Base-by-base conservation (phyloP, 2,797 vertebrate genomes). In the Typhlichthys subterraneus region DNA sequence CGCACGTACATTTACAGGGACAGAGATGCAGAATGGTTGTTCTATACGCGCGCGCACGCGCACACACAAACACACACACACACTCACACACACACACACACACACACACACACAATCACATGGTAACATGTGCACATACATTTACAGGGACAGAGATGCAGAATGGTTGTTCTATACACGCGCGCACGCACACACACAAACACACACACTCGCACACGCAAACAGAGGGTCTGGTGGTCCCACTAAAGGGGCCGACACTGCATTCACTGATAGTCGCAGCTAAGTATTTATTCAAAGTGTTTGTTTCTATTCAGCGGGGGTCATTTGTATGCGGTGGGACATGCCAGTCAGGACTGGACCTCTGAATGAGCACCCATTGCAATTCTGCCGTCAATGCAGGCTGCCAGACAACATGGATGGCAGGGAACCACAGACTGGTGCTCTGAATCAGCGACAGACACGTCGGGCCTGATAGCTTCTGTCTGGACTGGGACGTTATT, bases 251-350 rank as follows among this genome's bases (percentile, higher is more conserved):
- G 53, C 61, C 70, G 52, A 15, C 69, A 54, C 53, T 15, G 73
- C 70, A 70, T 72, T 77, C 64, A 61, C 69, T 63, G 71, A 80
- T 72, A 74, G 77, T 83, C 63, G 81, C 77, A 58, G 84, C 80
- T 79, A 79, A 88, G 83, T 89, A 77, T 87, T 88, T 87, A 84
- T 79, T 79, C 82, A 47, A 70, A 88, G 87, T 84, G 86, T 90
- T 87, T 85, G 81, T 84, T 84, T 86, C 89, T 72, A 88, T 92
- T 92, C 89, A 90, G 84, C 38, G 50, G 58, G 10, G 81, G 78
- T 92, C 86, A 92, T 93, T 91, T 90, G 91, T 91, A 91, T 91
- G 87, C 89, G 38, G 77, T 12, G 68, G 81, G 86, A 85, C 73
- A 38, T 65, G 48, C 76, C 76, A 61, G 85, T 85, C 63, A 59